These are phyloP conservation scores for Baronia brevicornis DNA, from an alignment of 2,888 invertebrate species.

Conservation along the genomic window DNA sequence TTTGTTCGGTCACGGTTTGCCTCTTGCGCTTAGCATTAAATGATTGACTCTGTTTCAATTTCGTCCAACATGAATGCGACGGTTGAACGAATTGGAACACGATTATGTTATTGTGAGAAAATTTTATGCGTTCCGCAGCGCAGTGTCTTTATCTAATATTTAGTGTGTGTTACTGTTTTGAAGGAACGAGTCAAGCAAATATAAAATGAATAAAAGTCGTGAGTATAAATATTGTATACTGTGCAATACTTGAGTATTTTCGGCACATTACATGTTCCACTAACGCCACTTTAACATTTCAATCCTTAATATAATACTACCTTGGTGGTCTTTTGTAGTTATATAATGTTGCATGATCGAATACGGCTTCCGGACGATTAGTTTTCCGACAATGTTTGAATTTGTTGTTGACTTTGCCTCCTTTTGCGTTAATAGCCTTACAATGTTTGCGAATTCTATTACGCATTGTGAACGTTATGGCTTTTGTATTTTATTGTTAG, in stretches of 20 bases:
- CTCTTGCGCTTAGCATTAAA: slow-evolving; percentile 70
- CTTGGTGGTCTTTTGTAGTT: slow-evolving; percentile 57
- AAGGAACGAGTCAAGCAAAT: slow-evolving; percentile 49
- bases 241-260: slow-evolving; percentile 20
- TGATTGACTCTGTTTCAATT: slow-evolving; percentile 75
- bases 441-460: slow-evolving; percentile 73
- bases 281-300: too few relatives aligned
- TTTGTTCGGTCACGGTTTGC: slow-evolving; percentile 70
- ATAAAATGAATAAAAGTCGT: slow-evolving; percentile 73
- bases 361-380: slow-evolving; percentile 70
- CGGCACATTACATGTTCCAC: slow-evolving; percentile 37
- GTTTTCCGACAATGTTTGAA: slow-evolving; percentile 61
- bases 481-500: slow-evolving; percentile 45
- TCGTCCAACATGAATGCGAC: slow-evolving; percentile 67
- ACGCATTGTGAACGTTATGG: slow-evolving; percentile 60
- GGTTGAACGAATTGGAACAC: slow-evolving; percentile 70
- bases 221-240: slow-evolving; percentile 36
- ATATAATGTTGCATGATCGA: slow-evolving; percentile 61
- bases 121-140: slow-evolving; percentile 57
- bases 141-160: slow-evolving; percentile 47
- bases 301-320: too few relatives aligned
- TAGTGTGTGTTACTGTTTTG: slow-evolving; percentile 60
- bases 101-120: slow-evolving; percentile 73
- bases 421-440: slow-evolving; percentile 72
- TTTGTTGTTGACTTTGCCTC: slow-evolving; percentile 72